Evolutionary conservation across 2,888 invertebrate genomes (phyloP).

Genomic region (Drosophila emarginata): DNA sequence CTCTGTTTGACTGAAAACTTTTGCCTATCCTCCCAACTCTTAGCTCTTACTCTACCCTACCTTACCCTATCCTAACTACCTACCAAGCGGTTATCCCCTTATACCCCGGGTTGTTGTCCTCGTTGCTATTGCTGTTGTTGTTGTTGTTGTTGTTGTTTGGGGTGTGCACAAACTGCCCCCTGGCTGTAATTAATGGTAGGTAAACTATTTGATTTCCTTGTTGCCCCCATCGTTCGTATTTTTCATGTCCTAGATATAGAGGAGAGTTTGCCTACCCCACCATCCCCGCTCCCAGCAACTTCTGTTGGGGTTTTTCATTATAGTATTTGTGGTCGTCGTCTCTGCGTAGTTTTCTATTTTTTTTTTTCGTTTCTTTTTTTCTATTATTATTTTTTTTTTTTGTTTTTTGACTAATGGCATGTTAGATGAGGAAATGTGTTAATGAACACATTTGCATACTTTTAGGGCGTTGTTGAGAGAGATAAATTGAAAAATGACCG

Average conservation of each 20-base stretch:
- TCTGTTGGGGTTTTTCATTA: constrained; percentile 35
- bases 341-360: constrained; percentile 2
- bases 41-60: background rate
- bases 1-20: constrained; percentile 38
- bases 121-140: background rate
- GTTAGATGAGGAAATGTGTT: constrained; percentile 63
- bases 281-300: background rate
- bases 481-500: constrained; percentile 46
- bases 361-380: background rate
- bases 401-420: constrained; percentile 60
- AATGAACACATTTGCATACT: constrained; percentile 65
- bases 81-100: background rate
- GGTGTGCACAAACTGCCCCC: constrained; percentile 55
- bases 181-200: constrained; percentile 67
- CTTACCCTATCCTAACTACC: background rate
- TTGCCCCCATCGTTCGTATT: constrained; percentile 28
- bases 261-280: background rate
- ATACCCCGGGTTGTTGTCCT: background rate
- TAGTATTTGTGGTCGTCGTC: constrained; percentile 24
- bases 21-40: constrained; percentile 8
- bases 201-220: constrained; percentile 75
- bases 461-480: constrained; percentile 27
- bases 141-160: constrained; percentile 15
- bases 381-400: constrained; percentile 8
- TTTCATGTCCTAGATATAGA: constrained; percentile 16